Evolutionary conservation across 2,888 invertebrate species (phyloP).

Genomic region (Euplexia lucipara): DNA sequence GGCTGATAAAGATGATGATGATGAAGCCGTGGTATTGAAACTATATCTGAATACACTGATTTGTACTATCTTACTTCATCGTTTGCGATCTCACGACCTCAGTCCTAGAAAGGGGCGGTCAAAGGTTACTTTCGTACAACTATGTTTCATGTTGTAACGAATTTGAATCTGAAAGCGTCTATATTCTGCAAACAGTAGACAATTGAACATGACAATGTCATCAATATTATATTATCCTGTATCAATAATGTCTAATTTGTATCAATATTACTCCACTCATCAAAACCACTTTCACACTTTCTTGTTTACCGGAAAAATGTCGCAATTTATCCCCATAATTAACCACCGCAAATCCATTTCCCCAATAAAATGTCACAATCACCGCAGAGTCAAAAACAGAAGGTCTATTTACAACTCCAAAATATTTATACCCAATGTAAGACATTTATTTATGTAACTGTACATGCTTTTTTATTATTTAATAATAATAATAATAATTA

Average conservation of each 20-base stretch:
- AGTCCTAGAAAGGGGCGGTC: not conserved
- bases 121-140: conserved; percentile 9
- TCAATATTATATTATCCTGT: too few species aligned
- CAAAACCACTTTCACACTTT: conserved; percentile 28
- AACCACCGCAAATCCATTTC: conserved; percentile 47
- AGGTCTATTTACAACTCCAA: conserved; percentile 1
- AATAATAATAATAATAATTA: too few species aligned
- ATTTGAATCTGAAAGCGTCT: not conserved
- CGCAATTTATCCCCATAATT: conserved; percentile 34
- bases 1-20: too few species aligned
- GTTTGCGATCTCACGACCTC: conserved; percentile 16
- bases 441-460: too few species aligned
- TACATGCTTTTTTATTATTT: too few species aligned
- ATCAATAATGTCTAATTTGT: too few species aligned
- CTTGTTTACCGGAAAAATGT: conserved; percentile 33
- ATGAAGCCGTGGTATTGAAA: conserved; percentile 9
- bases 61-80: conserved; percentile 3
- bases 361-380: conserved; percentile 43
- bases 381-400: not conserved
- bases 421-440: too few species aligned
- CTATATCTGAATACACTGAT: not conserved
- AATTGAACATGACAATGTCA: too few species aligned
- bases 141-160: not conserved
- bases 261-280: not conserved
- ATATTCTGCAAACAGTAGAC: not conserved